These are phyloP conservation scores for Stegodyphus mimosarum DNA, from an alignment of 1,140 invertebrate species.

Conservation along the genomic window DNA sequence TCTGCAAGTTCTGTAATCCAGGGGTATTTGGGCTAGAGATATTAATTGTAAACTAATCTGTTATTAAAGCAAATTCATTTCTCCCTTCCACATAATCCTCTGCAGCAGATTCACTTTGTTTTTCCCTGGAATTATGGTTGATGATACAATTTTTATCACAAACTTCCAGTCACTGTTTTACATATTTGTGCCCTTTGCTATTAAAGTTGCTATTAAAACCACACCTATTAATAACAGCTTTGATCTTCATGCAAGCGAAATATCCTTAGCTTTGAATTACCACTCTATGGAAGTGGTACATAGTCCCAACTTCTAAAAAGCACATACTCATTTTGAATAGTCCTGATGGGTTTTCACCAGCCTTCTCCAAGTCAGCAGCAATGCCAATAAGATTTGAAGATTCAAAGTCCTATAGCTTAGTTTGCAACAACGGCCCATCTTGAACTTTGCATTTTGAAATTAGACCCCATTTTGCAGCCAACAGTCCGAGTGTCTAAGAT, in stretches of 20 bases:
- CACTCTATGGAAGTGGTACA: conserved; percentile 90
- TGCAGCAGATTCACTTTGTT: conserved; percentile 81
- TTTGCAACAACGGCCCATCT: conserved; percentile 62
- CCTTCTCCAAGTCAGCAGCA: conserved; percentile 98
- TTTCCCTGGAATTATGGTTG: conserved; percentile 94
- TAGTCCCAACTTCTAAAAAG: conserved; percentile 97
- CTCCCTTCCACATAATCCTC: conserved; percentile 87
- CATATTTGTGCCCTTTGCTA: conserved; percentile 87
- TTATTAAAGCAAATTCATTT: conserved; percentile 77
- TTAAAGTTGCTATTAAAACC: no score
- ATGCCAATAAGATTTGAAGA: conserved; percentile 93
- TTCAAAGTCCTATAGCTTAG: conserved; percentile 68
- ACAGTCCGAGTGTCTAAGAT: conserved; percentile 63
- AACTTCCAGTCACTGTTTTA: conserved; percentile 65
- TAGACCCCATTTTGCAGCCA: conserved; percentile 60
- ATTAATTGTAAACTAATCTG: conserved; percentile 92
- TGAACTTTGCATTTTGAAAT: conserved; percentile 47
- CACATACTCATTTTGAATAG: conserved; percentile 90
- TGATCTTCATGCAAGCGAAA: conserved; percentile 86
- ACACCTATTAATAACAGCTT: conserved; percentile 94
- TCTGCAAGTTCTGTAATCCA: conserved; percentile 87
- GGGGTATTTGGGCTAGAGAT: conserved; percentile 95
- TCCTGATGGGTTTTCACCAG: conserved; percentile 88
- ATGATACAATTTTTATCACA: conserved; percentile 68
- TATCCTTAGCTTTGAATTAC: conserved; percentile 91